phyloP scores from a whole-genome alignment of 2,113 vertebrate species.

The Hippocampus guttulatus region DNA sequence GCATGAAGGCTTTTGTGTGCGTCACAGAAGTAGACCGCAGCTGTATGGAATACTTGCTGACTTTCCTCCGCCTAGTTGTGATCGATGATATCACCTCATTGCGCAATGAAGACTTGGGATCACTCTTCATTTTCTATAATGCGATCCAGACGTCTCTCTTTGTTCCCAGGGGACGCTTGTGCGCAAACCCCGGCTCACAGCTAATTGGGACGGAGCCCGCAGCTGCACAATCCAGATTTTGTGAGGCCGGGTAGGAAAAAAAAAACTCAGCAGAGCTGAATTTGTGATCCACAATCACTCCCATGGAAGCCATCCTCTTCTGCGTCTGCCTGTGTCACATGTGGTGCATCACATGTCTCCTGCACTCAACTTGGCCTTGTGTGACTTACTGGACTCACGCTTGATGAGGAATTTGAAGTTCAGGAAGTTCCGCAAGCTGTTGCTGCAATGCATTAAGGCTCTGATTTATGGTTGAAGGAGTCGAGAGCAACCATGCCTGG shows the following conservation, averaged over 20 bases:
- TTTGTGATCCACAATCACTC: background rate
- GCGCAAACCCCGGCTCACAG: conserved; percentile 37
- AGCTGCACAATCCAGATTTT: conserved; percentile 46
- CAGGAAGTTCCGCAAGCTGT: background rate
- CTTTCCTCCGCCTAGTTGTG: conserved; percentile 27
- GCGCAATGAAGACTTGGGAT: conserved; percentile 48
- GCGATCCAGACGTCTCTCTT: conserved; percentile 44
- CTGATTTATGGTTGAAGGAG: conserved; percentile 4
- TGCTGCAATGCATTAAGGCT: background rate
- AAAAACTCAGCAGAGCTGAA: conserved; percentile 12
- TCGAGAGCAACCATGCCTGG: background rate
- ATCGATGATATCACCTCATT: conserved; percentile 60
- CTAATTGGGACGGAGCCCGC: conserved; percentile 45
- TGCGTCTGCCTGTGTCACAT: conserved; percentile 26
- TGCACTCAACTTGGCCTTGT: conserved; percentile 11
- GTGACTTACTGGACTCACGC: background rate
- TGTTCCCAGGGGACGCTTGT: conserved; percentile 31
- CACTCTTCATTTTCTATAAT: conserved; percentile 44
- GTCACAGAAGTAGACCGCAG: conserved; percentile 24
- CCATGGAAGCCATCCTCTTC: conserved; percentile 3
- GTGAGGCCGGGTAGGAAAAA: conserved; percentile 12
- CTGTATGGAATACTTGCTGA: conserved; percentile 33
- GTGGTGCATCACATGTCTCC: conserved; percentile 17
- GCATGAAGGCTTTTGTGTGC: conserved; percentile 2
- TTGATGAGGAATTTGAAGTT: conserved; percentile 1